A percentile compares a stretch with the other conserved stretches of the same genome.
Conservation (phyloP, 2,797 vertebrate species). For the Hylomyscus alleni region DNA sequence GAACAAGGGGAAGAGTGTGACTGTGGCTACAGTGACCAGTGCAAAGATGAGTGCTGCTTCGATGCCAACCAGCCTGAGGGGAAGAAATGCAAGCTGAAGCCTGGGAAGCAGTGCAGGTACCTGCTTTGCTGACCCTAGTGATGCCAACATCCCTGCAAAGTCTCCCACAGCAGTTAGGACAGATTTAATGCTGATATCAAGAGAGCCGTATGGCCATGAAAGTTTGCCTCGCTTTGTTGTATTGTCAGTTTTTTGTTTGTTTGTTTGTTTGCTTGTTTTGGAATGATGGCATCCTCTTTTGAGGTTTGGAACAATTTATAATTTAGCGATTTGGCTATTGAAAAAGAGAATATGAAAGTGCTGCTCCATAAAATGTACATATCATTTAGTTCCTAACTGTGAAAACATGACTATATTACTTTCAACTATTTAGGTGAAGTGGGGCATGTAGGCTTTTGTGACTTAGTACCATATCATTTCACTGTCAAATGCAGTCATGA, state of each 20-base stretch:
- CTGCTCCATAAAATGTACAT: background rate
- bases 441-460: background rate
- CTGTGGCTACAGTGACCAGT: conserved; percentile 97
- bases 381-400: conserved; percentile 24
- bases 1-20: conserved; percentile 96
- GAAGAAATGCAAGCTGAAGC: conserved; percentile 93
- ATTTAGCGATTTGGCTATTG: conserved; percentile 29
- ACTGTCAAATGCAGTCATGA: conserved; percentile 37
- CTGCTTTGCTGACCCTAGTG: conserved; percentile 4
- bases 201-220: background rate
- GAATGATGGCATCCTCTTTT: background rate
- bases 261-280: background rate
- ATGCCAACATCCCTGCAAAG: background rate
- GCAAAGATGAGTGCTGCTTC: conserved; percentile 94
- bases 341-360: background rate
- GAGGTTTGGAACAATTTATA: conserved; percentile 6
- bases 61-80: conserved; percentile 92
- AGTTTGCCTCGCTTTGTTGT: conserved; percentile 16
- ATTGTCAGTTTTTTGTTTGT: background rate
- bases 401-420: conserved; percentile 18
- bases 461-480: conserved; percentile 20
- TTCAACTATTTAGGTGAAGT: conserved; percentile 52
- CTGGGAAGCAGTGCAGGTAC: conserved; percentile 94
- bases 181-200: background rate
- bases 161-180: background rate